Conservation (phyloP, 35 echinoderm and acorn worm genomes). For the Lytechinus variegatus region DNA sequence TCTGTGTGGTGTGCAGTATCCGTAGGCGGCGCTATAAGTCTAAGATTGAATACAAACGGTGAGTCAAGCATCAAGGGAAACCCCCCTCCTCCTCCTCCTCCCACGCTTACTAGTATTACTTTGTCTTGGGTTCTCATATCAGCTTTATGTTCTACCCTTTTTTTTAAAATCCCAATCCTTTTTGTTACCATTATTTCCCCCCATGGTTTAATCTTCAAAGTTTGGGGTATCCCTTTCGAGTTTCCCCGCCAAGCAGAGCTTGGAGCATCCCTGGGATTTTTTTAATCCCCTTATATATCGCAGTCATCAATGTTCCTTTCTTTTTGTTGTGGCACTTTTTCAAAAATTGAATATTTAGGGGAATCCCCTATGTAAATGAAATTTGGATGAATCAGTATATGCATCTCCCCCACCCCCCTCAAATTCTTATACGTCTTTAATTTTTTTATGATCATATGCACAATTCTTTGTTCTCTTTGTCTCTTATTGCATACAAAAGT, state of each 20-base stretch:
- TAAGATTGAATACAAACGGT: constrained; percentile 48
- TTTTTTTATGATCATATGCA: background rate
- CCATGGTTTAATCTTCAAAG: background rate
- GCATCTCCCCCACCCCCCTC: background rate
- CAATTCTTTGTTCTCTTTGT: background rate
- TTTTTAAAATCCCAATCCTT: background rate
- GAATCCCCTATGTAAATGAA: background rate
- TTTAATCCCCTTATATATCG: no score
- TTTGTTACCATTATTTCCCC: background rate
- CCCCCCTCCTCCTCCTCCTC: background rate
- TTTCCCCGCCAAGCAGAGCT: background rate
- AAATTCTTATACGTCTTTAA: background rate
- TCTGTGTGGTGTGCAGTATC: constrained; percentile 45
- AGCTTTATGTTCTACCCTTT: background rate
- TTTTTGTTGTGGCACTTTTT: background rate
- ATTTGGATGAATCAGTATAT: background rate
- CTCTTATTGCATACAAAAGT: no score
- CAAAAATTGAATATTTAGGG: background rate
- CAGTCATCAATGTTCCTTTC: no score
- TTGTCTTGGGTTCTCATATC: background rate
- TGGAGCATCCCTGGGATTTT: background rate
- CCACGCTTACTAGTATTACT: background rate
- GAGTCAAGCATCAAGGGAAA: constrained; percentile 18
- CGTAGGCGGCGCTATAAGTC: constrained; percentile 43
- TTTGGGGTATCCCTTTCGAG: background rate